These are phyloP conservation scores for Xanthorhoe spadicearia DNA, from an alignment of 2,888 invertebrate species.

Conservation along the genomic window DNA sequence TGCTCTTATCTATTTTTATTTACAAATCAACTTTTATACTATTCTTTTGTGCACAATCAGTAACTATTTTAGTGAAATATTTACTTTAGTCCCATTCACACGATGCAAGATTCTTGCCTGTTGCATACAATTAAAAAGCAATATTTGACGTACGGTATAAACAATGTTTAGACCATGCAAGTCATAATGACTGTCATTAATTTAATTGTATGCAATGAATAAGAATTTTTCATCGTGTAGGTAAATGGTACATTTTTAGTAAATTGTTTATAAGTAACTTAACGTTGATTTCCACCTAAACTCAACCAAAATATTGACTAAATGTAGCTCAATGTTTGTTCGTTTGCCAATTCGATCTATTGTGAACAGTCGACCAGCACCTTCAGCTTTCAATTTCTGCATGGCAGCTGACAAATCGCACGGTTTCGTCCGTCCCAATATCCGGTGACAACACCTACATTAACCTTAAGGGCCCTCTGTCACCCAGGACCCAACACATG, in stretches of 20 bases:
- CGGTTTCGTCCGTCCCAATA: constrained; percentile 74
- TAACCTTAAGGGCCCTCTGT: constrained; percentile 79
- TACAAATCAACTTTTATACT: background rate
- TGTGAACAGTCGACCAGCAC: constrained; percentile 40
- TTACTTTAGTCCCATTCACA: too few relatives aligned
- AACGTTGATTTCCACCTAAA: background rate
- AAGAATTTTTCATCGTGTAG: too few relatives aligned
- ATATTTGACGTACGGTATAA: too few relatives aligned
- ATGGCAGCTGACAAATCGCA: constrained; percentile 75
- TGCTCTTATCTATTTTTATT: background rate
- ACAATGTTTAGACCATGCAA: too few relatives aligned
- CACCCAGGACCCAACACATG: constrained; percentile 68
- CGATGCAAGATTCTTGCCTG: too few relatives aligned
- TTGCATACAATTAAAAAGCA: too few relatives aligned
- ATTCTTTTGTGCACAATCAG: background rate
- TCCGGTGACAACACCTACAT: constrained; percentile 80
- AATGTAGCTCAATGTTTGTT: background rate
- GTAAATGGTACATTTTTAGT: too few relatives aligned
- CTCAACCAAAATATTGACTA: background rate
- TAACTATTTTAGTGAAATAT: too few relatives aligned
- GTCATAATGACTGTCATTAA: too few relatives aligned
- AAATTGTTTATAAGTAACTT: too few relatives aligned
- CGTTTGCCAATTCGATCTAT: constrained; percentile 15
- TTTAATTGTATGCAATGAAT: too few relatives aligned
- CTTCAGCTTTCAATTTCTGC: constrained; percentile 70